Conservation (phyloP, 2,888 invertebrate species). For the Cheilosia pagana region DNA sequence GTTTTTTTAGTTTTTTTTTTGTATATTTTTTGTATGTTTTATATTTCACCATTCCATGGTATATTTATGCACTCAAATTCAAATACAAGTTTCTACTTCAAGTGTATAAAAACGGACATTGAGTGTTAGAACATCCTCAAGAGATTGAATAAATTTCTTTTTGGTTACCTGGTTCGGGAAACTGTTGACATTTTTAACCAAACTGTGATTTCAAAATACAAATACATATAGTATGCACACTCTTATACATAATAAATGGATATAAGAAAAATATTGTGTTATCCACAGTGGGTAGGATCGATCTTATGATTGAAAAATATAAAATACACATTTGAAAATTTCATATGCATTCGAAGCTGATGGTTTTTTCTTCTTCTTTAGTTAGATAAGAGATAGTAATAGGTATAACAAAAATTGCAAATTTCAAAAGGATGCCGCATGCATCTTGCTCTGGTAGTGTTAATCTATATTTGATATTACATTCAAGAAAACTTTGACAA, state of each 20-base stretch:
- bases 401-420: conserved; percentile 18
- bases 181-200: conserved; percentile 56
- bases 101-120: conserved; percentile 71
- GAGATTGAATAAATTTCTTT: conserved; percentile 39
- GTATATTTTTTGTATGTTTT: conserved; percentile 33
- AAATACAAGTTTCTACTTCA: conserved; percentile 71
- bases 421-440: conserved; percentile 5
- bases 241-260: conserved; percentile 49
- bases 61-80: conserved; percentile 70
- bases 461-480: conserved; percentile 28
- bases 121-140: conserved; percentile 53
- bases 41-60: conserved; percentile 70
- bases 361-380: neutral
- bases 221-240: conserved; percentile 67
- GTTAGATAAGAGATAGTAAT: neutral
- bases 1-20: conserved; percentile 57
- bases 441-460: neutral
- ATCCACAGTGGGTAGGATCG: conserved; percentile 18
- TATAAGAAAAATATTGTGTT: conserved; percentile 50
- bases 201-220: conserved; percentile 58
- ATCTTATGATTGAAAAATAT: conserved; percentile 19
- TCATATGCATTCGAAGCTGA: conserved; percentile 2
- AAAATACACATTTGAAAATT: conserved; percentile 6
- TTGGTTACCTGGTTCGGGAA: conserved; percentile 51
- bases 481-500: neutral